Evolutionary conservation across 1,140 invertebrate species (phyloP).

Genomic region (Drosophila melanica): DNA sequence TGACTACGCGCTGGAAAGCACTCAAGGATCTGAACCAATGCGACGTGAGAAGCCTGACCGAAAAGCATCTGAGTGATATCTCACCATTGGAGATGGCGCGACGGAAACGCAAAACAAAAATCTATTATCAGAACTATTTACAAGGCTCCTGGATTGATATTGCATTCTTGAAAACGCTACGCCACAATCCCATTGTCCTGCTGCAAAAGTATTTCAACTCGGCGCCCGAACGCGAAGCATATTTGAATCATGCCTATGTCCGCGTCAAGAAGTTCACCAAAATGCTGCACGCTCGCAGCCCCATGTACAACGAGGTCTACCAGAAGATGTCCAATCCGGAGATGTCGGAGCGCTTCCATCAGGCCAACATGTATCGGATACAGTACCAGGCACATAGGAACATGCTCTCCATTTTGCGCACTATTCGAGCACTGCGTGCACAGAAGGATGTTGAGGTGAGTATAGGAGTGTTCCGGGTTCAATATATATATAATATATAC

Average conservation of each 20-base stretch:
- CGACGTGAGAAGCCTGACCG: constrained; percentile 62
- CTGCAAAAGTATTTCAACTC: constrained; percentile 23
- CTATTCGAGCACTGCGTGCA: constrained; percentile 46
- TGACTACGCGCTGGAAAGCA: constrained; percentile 52
- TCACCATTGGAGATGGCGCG: constrained; percentile 65
- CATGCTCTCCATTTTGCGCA: constrained; percentile 66
- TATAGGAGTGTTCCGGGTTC: not conserved
- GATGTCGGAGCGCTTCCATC: constrained; percentile 15
- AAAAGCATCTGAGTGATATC: constrained; percentile 41
- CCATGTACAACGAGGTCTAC: constrained; percentile 66
- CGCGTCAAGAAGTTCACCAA: constrained; percentile 44
- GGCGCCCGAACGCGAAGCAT: constrained; percentile 9
- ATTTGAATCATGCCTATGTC: constrained; percentile 26
- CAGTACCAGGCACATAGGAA: constrained; percentile 76
- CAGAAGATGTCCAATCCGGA: constrained; percentile 15
- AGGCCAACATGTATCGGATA: constrained; percentile 60
- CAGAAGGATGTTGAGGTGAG: constrained; percentile 50
- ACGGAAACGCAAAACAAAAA: constrained; percentile 59
- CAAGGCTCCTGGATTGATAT: constrained; percentile 69
- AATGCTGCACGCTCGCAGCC: constrained; percentile 74
- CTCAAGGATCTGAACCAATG: constrained; percentile 52
- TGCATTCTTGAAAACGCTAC: constrained; percentile 60
- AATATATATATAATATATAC: too few species aligned
- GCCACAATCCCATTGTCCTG: constrained; percentile 42
- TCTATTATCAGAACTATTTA: constrained; percentile 71